Evolutionary conservation across 2,113 vertebrate species (phyloP).

Genomic region (Regulus satrapa): DNA sequence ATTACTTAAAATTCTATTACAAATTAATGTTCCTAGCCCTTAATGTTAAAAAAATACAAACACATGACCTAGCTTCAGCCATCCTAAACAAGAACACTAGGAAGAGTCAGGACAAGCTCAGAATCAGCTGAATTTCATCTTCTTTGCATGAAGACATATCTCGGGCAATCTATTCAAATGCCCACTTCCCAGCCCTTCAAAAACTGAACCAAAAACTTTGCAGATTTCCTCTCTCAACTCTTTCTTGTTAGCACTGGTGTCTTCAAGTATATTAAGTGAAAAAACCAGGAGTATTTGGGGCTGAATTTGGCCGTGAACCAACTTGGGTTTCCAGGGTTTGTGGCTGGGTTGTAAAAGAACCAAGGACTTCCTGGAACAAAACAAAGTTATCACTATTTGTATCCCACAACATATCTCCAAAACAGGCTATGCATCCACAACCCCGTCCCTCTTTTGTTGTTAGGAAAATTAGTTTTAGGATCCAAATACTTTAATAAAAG

Average conservation of each 20-base stretch:
- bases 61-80: not conserved
- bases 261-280: not conserved
- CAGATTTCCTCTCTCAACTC: not conserved
- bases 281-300: not conserved
- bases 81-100: not conserved
- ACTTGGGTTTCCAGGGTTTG: not conserved
- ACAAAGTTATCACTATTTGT: not conserved
- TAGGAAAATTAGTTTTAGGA: not conserved
- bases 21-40: not conserved
- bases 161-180: not conserved
- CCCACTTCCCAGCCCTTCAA: not conserved
- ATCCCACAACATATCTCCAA: not conserved
- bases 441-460: not conserved
- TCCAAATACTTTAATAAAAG: not conserved
- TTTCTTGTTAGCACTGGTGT: not conserved
- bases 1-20: not conserved
- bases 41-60: not conserved
- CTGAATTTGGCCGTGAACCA: not conserved
- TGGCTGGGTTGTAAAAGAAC: not conserved
- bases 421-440: not conserved
- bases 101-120: not conserved
- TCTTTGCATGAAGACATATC: not conserved
- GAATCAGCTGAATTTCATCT: not conserved
- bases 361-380: not conserved
- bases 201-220: not conserved